phyloP scores from a whole-genome alignment of 2,888 invertebrate genomes.

The Tenthredo distinguenda region DNA sequence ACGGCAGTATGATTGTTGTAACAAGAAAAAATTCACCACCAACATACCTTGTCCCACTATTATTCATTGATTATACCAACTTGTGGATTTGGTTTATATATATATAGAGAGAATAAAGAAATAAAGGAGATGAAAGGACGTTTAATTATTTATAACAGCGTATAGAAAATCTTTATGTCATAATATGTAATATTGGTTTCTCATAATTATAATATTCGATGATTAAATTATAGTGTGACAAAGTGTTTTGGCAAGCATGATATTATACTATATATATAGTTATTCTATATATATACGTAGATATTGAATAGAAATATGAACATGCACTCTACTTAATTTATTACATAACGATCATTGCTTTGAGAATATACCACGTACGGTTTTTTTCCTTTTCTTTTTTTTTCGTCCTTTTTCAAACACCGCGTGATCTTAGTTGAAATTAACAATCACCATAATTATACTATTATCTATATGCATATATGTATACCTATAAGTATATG shows the following conservation, averaged over 20 bases:
- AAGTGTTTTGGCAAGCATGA: constrained; percentile 15
- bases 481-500: background rate
- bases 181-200: background rate
- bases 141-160: background rate
- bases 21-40: background rate
- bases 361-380: background rate
- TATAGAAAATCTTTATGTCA: background rate
- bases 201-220: background rate
- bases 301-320: constrained; percentile 1
- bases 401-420: background rate
- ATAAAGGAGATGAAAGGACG: too few species aligned
- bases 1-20: background rate
- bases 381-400: background rate
- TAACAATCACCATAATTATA: constrained; percentile 10
- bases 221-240: constrained; percentile 4
- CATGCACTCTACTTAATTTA: constrained; percentile 42
- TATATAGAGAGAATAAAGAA: too few species aligned
- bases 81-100: too few species aligned
- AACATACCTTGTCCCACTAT: too few species aligned
- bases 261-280: background rate
- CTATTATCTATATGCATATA: background rate
- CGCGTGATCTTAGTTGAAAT: constrained; percentile 8
- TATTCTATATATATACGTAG: background rate
- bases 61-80: too few species aligned
- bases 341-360: constrained; percentile 47